Evolutionary conservation across 1,140 invertebrate genomes (phyloP), one percentile per base, ranked within the genome.

Genomic region (Streblospio benedicti): DNA sequence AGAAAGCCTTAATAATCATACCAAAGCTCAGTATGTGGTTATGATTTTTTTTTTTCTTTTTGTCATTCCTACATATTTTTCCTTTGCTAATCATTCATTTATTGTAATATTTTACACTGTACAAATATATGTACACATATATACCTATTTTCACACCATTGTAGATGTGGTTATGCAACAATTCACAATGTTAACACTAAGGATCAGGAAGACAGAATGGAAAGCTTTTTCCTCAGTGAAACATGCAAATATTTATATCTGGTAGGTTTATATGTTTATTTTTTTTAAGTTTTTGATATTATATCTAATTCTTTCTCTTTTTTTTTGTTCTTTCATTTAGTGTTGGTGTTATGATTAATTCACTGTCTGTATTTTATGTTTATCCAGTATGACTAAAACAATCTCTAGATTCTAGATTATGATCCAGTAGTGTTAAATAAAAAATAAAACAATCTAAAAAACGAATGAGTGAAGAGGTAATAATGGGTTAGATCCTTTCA

Each of bases 171-270:
- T 2, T 87, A 84, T 76, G 85, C 84, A 33, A 87, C 85, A 12
- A 79, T 86, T 18, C 86, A 88, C 74, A 83, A 85, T 78, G 93
- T 97, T 0, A 83, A 88, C 27, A 92, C 94, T 68, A 93, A 96
- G 74, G 85, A 87, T 5, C 87, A 95, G 73, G 94, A 97, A 76
- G 95, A 99, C 74, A 82, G 96, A 54, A 99, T 99, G 95, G 96
- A 99, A 75, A 97, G 93, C 2, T 99, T 99, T 76, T 99, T 99
- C 73, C 79, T 99, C 1, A 90, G 93, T 31, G 96, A 99, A 81
- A 99, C 96, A 0, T 93, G 92, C 18, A 99, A 99, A 80, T 99
- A 99, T 79, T 77, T 99, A 0, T 98, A 95, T 80, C 70, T 87
- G 72, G 84, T 85, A 71, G 74, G 75, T 74, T 41, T 57, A 14